Conservation (phyloP, 2,888 invertebrate genomes). For the Keiferia lycopersicella region DNA sequence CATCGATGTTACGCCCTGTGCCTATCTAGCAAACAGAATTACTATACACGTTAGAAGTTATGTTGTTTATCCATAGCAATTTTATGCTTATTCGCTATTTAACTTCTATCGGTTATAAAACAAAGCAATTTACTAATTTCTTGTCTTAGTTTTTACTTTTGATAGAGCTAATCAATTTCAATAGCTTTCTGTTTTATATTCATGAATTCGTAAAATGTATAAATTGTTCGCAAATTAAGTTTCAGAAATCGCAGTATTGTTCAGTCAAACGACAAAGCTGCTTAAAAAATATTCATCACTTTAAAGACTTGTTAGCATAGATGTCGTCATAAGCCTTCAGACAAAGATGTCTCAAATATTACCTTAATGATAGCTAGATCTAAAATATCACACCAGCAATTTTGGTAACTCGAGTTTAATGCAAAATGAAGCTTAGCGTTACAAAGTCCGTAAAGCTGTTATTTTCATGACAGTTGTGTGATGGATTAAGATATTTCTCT, state of each 20-base stretch:
- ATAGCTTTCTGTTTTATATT: slow-evolving; percentile 2
- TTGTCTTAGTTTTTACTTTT: slow-evolving; percentile 2
- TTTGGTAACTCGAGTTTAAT: too few relatives aligned
- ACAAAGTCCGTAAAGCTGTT: slow-evolving; percentile 9
- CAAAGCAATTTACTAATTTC: slow-evolving; percentile 13
- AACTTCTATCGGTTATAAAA: slow-evolving; percentile 18
- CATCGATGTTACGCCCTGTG: slow-evolving; percentile 53
- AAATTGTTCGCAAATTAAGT: not conserved
- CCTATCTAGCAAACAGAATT: slow-evolving; percentile 46
- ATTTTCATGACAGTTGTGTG: not conserved
- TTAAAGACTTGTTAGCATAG: not conserved
- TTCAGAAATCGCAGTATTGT: not conserved
- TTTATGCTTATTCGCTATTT: slow-evolving; percentile 27
- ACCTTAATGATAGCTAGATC: not conserved
- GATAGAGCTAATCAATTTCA: not conserved
- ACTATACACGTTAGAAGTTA: slow-evolving; percentile 38
- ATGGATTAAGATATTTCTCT: not conserved
- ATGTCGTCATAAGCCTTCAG: not conserved
- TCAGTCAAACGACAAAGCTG: not conserved
- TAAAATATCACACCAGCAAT: not conserved
- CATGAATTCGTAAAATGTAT: not conserved
- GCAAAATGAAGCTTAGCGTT: not conserved
- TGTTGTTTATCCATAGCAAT: slow-evolving; percentile 25
- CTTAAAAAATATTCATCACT: slow-evolving; percentile 27
- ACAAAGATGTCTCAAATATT: not conserved